These are phyloP conservation scores for Myathropa florea DNA, from an alignment of 2,888 invertebrate species.

Conservation along the genomic window DNA sequence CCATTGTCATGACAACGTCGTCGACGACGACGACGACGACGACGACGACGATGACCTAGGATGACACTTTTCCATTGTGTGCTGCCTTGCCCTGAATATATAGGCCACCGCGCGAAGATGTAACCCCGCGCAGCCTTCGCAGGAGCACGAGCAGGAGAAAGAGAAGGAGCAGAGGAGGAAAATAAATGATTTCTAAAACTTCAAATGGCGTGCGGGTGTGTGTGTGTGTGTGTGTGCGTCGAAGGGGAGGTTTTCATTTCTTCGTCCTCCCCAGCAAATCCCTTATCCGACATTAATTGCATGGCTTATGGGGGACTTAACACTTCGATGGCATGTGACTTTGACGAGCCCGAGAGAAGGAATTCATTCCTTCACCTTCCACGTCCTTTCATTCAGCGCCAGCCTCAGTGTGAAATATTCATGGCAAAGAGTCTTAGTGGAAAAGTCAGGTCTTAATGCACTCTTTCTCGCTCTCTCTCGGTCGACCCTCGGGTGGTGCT, in stretches of 20 bases:
- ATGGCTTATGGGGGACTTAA: constrained; percentile 64
- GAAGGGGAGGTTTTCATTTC: neutral
- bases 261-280: neutral
- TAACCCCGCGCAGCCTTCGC: neutral
- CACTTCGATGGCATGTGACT: constrained; percentile 66
- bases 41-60: constrained; percentile 66
- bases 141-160: neutral
- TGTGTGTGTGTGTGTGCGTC: neutral
- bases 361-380: constrained; percentile 24
- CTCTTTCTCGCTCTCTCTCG: neutral
- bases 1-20: constrained; percentile 42
- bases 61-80: constrained; percentile 68
- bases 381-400: constrained; percentile 6
- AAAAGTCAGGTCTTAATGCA: constrained; percentile 50
- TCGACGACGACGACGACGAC: neutral
- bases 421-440: constrained; percentile 40
- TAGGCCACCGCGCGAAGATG: constrained; percentile 32
- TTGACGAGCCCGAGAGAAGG: constrained; percentile 56
- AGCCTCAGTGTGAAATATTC: constrained; percentile 58
- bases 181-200: neutral
- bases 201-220: neutral
- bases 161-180: neutral
- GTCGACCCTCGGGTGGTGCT: neutral
- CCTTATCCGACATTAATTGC: constrained; percentile 65
- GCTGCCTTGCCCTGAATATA: constrained; percentile 63